Percentiles rank a stretch among this genome's conserved stretches.
Evolutionary conservation across 2,797 vertebrate genomes (phyloP).

Genomic region (Thaleichthys pacificus): DNA sequence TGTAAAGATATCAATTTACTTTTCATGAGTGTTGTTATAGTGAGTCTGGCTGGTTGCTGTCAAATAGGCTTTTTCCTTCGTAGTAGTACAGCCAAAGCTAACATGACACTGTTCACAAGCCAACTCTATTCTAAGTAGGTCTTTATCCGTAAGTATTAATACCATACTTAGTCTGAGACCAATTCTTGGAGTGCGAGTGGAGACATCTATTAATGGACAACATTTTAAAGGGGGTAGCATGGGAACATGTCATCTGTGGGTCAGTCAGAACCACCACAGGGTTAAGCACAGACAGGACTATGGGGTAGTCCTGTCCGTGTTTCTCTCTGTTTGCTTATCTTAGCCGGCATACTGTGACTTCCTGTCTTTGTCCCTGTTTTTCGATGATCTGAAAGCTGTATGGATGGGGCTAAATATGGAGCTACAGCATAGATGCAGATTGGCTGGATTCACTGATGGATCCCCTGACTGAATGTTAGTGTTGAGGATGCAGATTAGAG

Average conservation of each 20-base stretch:
- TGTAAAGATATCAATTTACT: constrained; percentile 9
- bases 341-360: background rate
- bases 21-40: constrained; percentile 2
- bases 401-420: background rate
- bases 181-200: constrained; percentile 45
- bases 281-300: constrained; percentile 1
- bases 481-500: background rate
- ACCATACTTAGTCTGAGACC: constrained; percentile 64
- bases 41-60: background rate
- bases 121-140: constrained; percentile 52
- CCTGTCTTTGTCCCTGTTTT: background rate
- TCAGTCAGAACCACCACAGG: constrained; percentile 18
- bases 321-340: constrained; percentile 8
- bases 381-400: background rate
- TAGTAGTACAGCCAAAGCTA: constrained; percentile 43
- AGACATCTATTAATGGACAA: constrained; percentile 58
- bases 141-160: constrained; percentile 39
- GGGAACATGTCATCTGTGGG: constrained; percentile 39
- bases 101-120: constrained; percentile 42
- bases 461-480: background rate
- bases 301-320: constrained; percentile 9
- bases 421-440: background rate
- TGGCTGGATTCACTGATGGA: background rate
- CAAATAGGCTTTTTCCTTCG: constrained; percentile 16
- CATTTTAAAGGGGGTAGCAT: constrained; percentile 40